Conservation (phyloP, 23 tunicate species). For the Oikopleura dioica region DNA sequence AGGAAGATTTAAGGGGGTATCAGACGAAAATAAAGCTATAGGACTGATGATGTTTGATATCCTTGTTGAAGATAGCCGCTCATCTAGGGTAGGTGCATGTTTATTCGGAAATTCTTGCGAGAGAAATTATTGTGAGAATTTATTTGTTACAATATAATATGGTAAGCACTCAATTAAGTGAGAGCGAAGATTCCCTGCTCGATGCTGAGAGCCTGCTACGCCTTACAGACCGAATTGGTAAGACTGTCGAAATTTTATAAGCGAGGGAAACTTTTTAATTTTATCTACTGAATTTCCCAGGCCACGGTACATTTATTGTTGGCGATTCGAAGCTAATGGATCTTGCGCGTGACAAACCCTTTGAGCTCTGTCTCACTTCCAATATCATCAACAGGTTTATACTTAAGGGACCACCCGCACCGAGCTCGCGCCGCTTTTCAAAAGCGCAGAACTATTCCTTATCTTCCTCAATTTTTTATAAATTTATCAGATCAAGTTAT, state of each 20-base stretch:
- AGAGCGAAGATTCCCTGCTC: neutral
- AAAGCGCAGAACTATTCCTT: too few species aligned
- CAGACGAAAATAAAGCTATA: too few species aligned
- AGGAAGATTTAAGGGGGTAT: too few species aligned
- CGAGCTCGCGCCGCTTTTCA: too few species aligned
- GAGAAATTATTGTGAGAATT: slow-evolving; percentile 17
- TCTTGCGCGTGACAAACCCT: slow-evolving; percentile 19
- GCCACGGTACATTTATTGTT: slow-evolving; percentile 62
- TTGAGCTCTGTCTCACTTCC: slow-evolving; percentile 64
- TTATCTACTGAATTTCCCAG: too few species aligned
- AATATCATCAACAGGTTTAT: slow-evolving; percentile 38
- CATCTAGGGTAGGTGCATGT: slow-evolving; percentile 25
- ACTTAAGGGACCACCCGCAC: too few species aligned
- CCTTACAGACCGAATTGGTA: slow-evolving; percentile 74
- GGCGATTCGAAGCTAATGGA: neutral
- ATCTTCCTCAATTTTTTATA: too few species aligned
- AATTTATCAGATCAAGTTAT: too few species aligned
- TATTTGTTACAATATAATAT: slow-evolving; percentile 7
- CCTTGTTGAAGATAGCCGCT: neutral
- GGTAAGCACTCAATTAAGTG: neutral
- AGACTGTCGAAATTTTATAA: too few species aligned
- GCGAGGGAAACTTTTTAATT: too few species aligned
- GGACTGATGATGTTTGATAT: too few species aligned
- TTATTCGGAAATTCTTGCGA: slow-evolving; percentile 50
- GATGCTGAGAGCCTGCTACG: slow-evolving; percentile 9